Base-by-base conservation (phyloP, 2,797 vertebrate species). In the Micrastur ruficollis region DNA sequence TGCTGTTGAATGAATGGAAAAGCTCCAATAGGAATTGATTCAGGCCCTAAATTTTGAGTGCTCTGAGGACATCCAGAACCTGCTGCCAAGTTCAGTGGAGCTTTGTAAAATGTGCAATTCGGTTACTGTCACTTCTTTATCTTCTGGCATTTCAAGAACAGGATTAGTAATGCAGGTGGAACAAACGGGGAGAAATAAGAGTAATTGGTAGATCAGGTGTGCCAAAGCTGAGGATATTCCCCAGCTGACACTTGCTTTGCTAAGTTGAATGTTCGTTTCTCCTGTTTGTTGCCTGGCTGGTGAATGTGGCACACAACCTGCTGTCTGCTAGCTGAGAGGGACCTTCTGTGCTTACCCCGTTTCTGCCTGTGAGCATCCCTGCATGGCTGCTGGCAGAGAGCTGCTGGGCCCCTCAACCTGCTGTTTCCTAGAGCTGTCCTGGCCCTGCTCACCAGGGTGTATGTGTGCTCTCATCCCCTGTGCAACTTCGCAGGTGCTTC, bases 1-100 rank as follows among this genome's bases (percentile, higher is more conserved):
- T 88, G 58, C 56, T 49, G 12, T 34, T 95, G 92, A 91, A 96
- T 93, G 93, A 95, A 86, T 91, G 87, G 93, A 93, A 94, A 93
- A 23, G 18, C 70, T 96, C 94, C 93, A 93, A 3, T 56, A 93
- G 89, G 91, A 96, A 83, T 81, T 79, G 75, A 42, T 93, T 96
- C 89, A 90, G 89, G 68, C 72, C 61, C 68, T 94, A 97, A 89
- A 88, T 94, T 96, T 59, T 92, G 92, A 95, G 79, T 50, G 59
- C 55, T 89, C 89, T 90, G 73, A 86, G 86, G 65, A 75, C 6
- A 5, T 67, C 70, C 72, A 91, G 62, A 78, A 44, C 31, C 50
- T 21, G 31, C 46, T 58, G 92, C 93, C 93, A 88, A 88, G 14
- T 49, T 91, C 66, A 81, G 72, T 4, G 5, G 61, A 78, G 68